Conservation (phyloP, 2,888 invertebrate species). For the Dendrolimus pini region DNA sequence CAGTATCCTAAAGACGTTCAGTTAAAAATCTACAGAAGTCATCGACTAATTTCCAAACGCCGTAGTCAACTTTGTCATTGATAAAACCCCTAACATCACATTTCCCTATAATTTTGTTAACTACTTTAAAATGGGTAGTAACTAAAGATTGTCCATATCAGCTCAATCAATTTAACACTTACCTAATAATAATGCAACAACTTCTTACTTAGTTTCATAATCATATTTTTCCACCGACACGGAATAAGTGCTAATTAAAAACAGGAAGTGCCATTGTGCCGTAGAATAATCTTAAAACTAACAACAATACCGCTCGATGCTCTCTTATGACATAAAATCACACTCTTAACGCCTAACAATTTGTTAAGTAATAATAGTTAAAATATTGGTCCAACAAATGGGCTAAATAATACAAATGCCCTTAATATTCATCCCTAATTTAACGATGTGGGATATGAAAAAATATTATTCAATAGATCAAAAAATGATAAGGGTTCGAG, state of each 20-base stretch:
- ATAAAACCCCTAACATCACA: slow-evolving; percentile 75
- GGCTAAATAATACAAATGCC: slow-evolving; percentile 78
- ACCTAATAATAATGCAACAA: slow-evolving; percentile 77
- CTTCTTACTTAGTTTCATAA: slow-evolving; percentile 72
- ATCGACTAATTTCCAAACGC: slow-evolving; percentile 48
- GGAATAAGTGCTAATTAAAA: slow-evolving; percentile 77
- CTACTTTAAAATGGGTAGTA: slow-evolving; percentile 70
- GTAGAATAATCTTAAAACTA: slow-evolving; percentile 73
- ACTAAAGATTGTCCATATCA: slow-evolving; percentile 74
- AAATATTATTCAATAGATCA: slow-evolving; percentile 76
- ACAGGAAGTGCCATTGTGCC: slow-evolving; percentile 77
- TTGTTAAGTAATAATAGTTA: slow-evolving; percentile 76
- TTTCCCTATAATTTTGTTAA: slow-evolving; percentile 69
- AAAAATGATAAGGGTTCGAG: slow-evolving; percentile 73
- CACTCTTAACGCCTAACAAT: slow-evolving; percentile 77
- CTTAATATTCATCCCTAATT: slow-evolving; percentile 77
- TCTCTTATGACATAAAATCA: slow-evolving; percentile 76
- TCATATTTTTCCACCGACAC: slow-evolving; percentile 73
- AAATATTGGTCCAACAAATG: slow-evolving; percentile 78
- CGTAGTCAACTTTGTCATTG: slow-evolving; percentile 75
- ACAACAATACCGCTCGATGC: slow-evolving; percentile 75
- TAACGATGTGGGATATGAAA: slow-evolving; percentile 76
- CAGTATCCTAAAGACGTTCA: slow-evolving; percentile 35
- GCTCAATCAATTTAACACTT: slow-evolving; percentile 76
- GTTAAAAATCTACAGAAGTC: slow-evolving; percentile 30